phyloP scores from a whole-genome alignment of 2,113 vertebrate species.

The Rynchops niger region DNA sequence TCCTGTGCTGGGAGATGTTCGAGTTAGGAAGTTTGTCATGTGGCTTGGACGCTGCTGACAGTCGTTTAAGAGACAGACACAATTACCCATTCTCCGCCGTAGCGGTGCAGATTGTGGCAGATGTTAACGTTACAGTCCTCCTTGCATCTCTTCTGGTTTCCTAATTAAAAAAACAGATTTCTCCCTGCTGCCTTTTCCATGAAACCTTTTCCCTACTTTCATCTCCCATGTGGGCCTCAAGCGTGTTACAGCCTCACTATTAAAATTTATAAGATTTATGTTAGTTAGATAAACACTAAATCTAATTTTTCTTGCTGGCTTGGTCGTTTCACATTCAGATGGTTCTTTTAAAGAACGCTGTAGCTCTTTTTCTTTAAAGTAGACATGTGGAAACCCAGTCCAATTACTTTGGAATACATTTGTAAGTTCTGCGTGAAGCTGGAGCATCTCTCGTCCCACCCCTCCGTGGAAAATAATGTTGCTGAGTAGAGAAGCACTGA shows the following conservation, averaged over 20 bases:
- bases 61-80: neutral
- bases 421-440: neutral
- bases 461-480: neutral
- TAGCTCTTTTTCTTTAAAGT: neutral
- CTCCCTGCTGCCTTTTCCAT: slow-evolving; percentile 30
- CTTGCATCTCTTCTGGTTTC: slow-evolving; percentile 6
- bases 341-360: slow-evolving; percentile 2
- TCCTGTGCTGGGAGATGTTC: neutral
- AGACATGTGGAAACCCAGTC: neutral
- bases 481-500: neutral
- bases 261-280: slow-evolving; percentile 41
- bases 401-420: neutral
- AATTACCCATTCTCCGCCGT: neutral
- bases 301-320: slow-evolving; percentile 39
- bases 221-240: slow-evolving; percentile 52
- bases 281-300: slow-evolving; percentile 31
- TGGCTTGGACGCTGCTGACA: neutral
- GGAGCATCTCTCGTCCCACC: neutral
- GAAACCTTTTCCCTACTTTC: slow-evolving; percentile 62
- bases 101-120: neutral
- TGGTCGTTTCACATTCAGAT: neutral
- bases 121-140: slow-evolving; percentile 2
- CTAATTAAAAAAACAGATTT: slow-evolving; percentile 3
- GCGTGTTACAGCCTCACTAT: slow-evolving; percentile 23
- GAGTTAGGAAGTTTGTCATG: neutral